A percentile compares a stretch with the other conserved stretches of the same genome.
Evolutionary conservation across 2,888 invertebrate species (phyloP).

Genomic region (Pegoplata infirma): DNA sequence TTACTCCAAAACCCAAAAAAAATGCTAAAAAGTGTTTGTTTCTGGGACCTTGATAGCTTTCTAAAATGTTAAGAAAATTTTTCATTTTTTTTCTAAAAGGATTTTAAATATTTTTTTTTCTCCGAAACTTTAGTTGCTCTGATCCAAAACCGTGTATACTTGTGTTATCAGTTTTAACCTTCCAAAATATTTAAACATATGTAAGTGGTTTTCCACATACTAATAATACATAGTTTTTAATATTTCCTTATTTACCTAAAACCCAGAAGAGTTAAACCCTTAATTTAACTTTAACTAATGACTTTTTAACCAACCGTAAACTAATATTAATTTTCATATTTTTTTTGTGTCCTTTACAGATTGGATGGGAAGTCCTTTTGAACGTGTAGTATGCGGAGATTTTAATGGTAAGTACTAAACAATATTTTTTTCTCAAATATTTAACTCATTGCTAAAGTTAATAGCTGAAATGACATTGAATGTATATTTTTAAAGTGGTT

Average conservation of each 20-base stretch:
- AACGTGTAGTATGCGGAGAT: constrained; percentile 96
- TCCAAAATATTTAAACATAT: no score
- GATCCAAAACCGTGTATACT: no score
- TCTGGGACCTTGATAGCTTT: no score
- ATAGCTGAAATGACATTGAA: constrained; percentile 67
- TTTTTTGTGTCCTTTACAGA: constrained; percentile 80
- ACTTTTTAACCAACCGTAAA: constrained; percentile 36
- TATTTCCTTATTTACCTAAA: background rate
- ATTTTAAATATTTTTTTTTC: no score
- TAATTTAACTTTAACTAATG: constrained; percentile 31
- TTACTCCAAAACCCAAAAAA: no score
- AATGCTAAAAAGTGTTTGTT: no score
- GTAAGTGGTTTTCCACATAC: no score
- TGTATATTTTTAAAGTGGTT: background rate
- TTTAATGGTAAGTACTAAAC: constrained; percentile 87
- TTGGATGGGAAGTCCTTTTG: constrained; percentile 97
- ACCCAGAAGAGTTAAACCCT: constrained; percentile 23
- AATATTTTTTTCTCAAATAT: constrained; percentile 47
- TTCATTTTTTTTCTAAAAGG: no score
- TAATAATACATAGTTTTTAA: background rate
- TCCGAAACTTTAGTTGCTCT: no score
- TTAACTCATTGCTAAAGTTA: constrained; percentile 49
- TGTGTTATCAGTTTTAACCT: no score
- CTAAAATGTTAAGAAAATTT: no score
- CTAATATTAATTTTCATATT: constrained; percentile 18